Percentiles rank a stretch among this genome's conserved stretches.
phyloP scores from a whole-genome alignment of 2,888 invertebrate genomes.

The Hyposoter dolosus region DNA sequence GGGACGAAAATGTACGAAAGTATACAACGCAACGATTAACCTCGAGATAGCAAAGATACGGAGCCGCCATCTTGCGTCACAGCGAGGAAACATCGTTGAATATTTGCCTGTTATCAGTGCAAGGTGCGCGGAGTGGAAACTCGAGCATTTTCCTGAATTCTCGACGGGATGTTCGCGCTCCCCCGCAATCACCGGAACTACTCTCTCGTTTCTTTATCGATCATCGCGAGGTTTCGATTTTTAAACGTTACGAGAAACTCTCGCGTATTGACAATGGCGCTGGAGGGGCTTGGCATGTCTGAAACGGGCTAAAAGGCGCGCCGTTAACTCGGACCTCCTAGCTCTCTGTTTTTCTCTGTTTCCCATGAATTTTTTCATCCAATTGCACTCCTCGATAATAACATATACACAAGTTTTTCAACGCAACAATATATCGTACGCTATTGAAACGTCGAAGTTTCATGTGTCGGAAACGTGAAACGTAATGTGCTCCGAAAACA shows the following conservation, averaged over 20 bases:
- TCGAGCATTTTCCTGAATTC: conserved; percentile 53
- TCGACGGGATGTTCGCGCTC: conserved; percentile 63
- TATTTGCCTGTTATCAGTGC: conserved; percentile 64
- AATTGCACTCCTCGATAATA: neutral
- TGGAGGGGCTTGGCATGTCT: conserved; percentile 42
- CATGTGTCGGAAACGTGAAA: neutral
- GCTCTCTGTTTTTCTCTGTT: neutral
- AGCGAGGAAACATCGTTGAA: conserved; percentile 70
- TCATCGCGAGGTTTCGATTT: conserved; percentile 73
- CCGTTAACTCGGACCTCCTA: conserved; percentile 17
- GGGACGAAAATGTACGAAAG: neutral
- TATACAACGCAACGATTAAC: neutral
- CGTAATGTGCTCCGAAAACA: neutral
- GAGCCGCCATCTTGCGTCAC: conserved; percentile 78
- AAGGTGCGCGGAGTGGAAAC: conserved; percentile 26
- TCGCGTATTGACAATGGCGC: conserved; percentile 72
- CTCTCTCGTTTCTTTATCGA: conserved; percentile 81
- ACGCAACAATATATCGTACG: neutral
- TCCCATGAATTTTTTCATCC: neutral
- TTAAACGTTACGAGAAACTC: conserved; percentile 73
- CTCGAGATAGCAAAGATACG: neutral
- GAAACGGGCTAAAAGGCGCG: conserved; percentile 57
- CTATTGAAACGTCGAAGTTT: neutral
- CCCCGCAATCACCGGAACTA: conserved; percentile 61
- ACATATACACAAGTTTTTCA: neutral